A percentile compares a stretch with the other conserved stretches of the same genome.
Conservation (phyloP, 2,113 vertebrate species). For the Gallinago paraguaiae region DNA sequence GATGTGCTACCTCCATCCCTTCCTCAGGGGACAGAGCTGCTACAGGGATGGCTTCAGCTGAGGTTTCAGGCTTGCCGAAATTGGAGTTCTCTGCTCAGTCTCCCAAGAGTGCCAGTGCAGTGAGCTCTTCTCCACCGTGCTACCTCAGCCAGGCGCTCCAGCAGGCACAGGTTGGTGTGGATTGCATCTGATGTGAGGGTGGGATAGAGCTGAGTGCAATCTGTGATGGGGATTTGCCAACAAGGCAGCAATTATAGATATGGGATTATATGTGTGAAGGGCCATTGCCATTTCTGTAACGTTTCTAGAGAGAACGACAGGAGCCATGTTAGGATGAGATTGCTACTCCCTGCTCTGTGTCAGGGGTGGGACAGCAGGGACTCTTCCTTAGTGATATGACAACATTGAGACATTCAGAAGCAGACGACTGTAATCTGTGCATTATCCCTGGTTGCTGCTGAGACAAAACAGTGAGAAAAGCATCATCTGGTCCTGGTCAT, state of each 20-base stretch:
- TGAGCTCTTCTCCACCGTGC: neutral
- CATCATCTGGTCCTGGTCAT: neutral
- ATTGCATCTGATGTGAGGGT: constrained; percentile 55
- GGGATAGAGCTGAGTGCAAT: constrained; percentile 14
- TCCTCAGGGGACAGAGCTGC: neutral
- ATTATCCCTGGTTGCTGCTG: neutral
- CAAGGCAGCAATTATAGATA: constrained; percentile 29
- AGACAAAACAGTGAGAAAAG: neutral
- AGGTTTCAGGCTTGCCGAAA: neutral
- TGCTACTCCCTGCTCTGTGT: neutral
- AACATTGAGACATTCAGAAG: neutral
- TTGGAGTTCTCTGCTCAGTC: neutral
- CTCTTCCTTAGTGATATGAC: neutral
- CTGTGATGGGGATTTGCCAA: constrained; percentile 33
- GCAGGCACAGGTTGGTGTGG: constrained; percentile 9
- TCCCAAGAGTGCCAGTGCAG: neutral
- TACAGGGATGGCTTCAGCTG: neutral
- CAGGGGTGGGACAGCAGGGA: neutral
- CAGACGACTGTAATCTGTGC: neutral
- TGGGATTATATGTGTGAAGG: neutral
- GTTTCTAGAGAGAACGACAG: neutral
- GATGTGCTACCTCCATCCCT: neutral
- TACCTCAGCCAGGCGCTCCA: neutral
- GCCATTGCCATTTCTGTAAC: neutral
- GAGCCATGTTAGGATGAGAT: neutral